These are phyloP conservation scores for Cryptocephalus moraei DNA, from an alignment of 2,888 invertebrate genomes.

Conservation along the genomic window DNA sequence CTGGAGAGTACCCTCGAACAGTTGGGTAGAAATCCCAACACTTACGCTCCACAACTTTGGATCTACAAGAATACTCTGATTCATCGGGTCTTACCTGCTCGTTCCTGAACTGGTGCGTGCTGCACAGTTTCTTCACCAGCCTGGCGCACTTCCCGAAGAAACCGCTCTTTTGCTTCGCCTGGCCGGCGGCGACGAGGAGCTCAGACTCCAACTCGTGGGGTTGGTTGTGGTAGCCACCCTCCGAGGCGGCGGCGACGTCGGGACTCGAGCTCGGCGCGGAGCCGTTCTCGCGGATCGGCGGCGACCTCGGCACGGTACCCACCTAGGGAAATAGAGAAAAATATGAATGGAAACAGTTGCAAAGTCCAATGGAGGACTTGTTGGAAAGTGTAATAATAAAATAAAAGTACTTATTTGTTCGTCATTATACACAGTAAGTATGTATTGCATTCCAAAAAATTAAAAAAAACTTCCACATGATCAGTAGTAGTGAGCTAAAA, in stretches of 20 bases:
- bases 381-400: no score
- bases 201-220: constrained; percentile 30
- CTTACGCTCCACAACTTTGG: not conserved
- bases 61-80: not conserved
- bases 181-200: constrained; percentile 21
- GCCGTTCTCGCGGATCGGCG: constrained; percentile 27
- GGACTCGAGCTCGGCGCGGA: constrained; percentile 32
- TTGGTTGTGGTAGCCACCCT: constrained; percentile 28
- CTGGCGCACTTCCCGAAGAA: constrained; percentile 25
- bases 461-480: no score
- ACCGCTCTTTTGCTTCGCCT: constrained; percentile 18
- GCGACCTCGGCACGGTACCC: constrained; percentile 30
- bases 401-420: no score
- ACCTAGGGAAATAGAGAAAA: constrained; percentile 22
- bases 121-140: constrained; percentile 44
- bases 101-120: constrained; percentile 70
- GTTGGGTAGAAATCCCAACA: no score
- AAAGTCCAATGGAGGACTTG: no score
- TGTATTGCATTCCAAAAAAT: no score
- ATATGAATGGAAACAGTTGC: no score
- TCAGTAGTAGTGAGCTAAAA: no score
- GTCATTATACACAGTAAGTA: no score
- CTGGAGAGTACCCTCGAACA: no score
- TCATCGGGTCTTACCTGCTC: constrained; percentile 57
- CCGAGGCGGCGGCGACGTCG: constrained; percentile 14